These are phyloP conservation scores for Microctenopoma stevenorrisi DNA, from an alignment of 2,797 vertebrate genomes.

Conservation along the genomic window DNA sequence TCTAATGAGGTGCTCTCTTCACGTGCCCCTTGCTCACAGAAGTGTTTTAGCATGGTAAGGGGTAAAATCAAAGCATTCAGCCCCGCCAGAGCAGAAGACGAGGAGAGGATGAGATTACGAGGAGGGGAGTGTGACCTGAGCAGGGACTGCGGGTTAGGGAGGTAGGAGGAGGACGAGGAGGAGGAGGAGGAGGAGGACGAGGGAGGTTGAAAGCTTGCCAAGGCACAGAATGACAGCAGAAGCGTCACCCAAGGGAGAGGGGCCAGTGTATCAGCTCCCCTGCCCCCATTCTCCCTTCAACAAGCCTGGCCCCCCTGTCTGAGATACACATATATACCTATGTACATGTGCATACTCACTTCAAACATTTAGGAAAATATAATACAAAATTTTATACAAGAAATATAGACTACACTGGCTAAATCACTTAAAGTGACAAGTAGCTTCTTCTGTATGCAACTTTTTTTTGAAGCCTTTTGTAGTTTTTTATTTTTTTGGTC, in stretches of 20 bases:
- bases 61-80: constrained; percentile 37
- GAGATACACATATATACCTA: constrained; percentile 67
- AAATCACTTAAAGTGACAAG: constrained; percentile 85
- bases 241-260: constrained; percentile 88
- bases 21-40: constrained; percentile 46
- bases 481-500: constrained; percentile 79
- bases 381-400: constrained; percentile 95
- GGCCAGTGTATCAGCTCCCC: constrained; percentile 74
- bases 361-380: constrained; percentile 98
- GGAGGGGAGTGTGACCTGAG: constrained; percentile 69
- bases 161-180: constrained; percentile 15
- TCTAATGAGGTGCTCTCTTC: constrained; percentile 58
- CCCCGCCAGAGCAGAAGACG: constrained; percentile 33
- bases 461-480: constrained; percentile 75
- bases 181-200: constrained; percentile 56
- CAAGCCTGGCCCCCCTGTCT: constrained; percentile 83
- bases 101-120: constrained; percentile 5
- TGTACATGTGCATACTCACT: constrained; percentile 75
- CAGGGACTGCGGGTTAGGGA: constrained; percentile 36
- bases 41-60: constrained; percentile 59
- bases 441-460: constrained; percentile 75
- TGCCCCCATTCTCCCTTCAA: constrained; percentile 82
- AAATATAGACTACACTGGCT: constrained; percentile 91
- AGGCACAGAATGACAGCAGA: constrained; percentile 93
- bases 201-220: constrained; percentile 89